Percentiles rank a stretch among this genome's conserved stretches.
These are phyloP conservation scores for Pitta sordida DNA, from an alignment of 2,113 vertebrate species.

Conservation along the genomic window DNA sequence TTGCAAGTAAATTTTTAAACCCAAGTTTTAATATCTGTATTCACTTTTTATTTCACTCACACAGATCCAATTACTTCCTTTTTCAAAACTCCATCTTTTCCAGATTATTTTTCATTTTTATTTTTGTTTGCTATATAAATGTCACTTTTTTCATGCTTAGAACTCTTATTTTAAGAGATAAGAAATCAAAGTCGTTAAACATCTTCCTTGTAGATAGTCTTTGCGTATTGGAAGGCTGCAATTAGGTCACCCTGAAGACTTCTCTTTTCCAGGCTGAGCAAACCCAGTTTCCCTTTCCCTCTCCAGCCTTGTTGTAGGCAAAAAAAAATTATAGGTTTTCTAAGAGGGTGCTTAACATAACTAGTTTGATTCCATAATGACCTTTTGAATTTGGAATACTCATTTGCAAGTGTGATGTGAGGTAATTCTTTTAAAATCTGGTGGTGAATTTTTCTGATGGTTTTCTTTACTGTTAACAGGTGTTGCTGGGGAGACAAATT, in stretches of 20 bases:
- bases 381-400: neutral
- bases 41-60: no score
- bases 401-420: neutral
- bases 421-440: neutral
- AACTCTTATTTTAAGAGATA: no score
- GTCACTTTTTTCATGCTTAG: no score
- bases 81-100: no score
- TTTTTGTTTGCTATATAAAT: no score
- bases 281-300: neutral
- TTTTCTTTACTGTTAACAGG: neutral
- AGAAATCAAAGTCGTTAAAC: neutral
- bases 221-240: neutral
- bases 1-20: no score
- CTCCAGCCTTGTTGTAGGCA: neutral
- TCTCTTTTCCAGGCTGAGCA: neutral
- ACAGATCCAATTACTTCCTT: no score
- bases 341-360: neutral
- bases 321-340: neutral
- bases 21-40: no score
- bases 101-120: no score
- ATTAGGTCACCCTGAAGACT: neutral
- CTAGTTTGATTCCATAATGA: neutral
- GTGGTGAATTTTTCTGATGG: neutral
- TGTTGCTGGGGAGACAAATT: neutral
- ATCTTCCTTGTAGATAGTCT: neutral